Conservation (phyloP, 2,113 vertebrate genomes). For the Chitala chitala region DNA sequence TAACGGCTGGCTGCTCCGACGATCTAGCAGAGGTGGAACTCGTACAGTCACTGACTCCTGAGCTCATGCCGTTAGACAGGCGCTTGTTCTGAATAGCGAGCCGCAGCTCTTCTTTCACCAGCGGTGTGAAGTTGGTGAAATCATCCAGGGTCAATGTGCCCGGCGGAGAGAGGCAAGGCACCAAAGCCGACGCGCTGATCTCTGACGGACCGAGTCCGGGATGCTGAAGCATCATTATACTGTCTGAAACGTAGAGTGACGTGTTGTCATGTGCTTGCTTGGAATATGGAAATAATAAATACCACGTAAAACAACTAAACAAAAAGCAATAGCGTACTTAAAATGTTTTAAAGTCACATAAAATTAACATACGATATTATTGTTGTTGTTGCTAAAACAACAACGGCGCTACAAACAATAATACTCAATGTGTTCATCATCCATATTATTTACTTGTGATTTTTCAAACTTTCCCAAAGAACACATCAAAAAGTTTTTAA, state of each 20-base stretch:
- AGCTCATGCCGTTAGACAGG: conserved; percentile 71
- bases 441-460: no score
- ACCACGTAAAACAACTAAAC: no score
- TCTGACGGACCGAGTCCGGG: conserved; percentile 80
- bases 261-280: background rate
- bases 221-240: conserved; percentile 95
- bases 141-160: conserved; percentile 85
- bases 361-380: no score
- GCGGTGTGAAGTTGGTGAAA: conserved; percentile 83
- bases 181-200: conserved; percentile 85
- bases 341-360: no score
- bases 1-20: conserved; percentile 48
- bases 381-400: no score
- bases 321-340: no score
- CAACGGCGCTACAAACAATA: no score
- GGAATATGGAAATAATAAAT: background rate
- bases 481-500: no score
- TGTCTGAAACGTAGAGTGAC: conserved; percentile 42
- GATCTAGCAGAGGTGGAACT: conserved; percentile 65
- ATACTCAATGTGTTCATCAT: no score
- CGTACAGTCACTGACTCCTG: conserved; percentile 61
- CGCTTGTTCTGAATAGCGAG: conserved; percentile 85
- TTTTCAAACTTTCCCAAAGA: no score
- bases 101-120: conserved; percentile 90
- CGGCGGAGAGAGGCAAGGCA: conserved; percentile 86